Evolutionary conservation across 2,888 invertebrate species (phyloP), one percentile per base, ranked within the genome.

Genomic region (Sarcophaga variegata): DNA sequence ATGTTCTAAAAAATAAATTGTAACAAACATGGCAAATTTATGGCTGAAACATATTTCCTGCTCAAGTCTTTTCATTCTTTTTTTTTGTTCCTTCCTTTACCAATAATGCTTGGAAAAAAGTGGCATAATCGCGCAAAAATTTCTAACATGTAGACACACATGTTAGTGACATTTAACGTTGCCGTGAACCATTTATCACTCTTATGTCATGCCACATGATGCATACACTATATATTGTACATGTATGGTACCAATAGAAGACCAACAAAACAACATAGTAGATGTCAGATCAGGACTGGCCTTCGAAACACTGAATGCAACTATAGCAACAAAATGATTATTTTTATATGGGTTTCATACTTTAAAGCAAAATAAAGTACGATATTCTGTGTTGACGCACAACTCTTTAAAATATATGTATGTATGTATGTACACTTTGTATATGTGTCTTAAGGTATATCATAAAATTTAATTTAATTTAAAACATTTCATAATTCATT

Each of bases 11-110:
- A 70, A 70, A 70, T 45, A 59, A 37, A 37, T 37, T 37, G 10
- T 37, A 69, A 64, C 25, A 85, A 75, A 72, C 77, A 47, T 74
- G 85, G 54, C 70, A 82, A 78, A 85, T 78, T 85, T 85, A 82
- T 82, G 22, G n/a, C 63, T 66, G 27, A 47, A 20, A 27, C 64
- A 66, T 76, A 72, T 62, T 72, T 77, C 64, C 54, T 75, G 37
- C 70, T 64, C 47, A 11, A 25, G 64, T 63, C 6, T 75, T 49
- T 4, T 20, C 45, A n/a, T 20, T 59, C 17, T 20, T 62, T 54
- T 70, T 54, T n/a, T 63, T 22, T 49, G 37, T 37, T 12, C 12
- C 8, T 27, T 20, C 12, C 12, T 27, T 37, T 70, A 63, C 20
- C 20, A 64, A 66, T 25, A 72, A 64, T 54, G 17, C 54, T 17